Percentiles rank a stretch among this genome's conserved stretches.
Evolutionary conservation across 2,888 invertebrate species (phyloP).

Genomic region (Cerastis leucographa): DNA sequence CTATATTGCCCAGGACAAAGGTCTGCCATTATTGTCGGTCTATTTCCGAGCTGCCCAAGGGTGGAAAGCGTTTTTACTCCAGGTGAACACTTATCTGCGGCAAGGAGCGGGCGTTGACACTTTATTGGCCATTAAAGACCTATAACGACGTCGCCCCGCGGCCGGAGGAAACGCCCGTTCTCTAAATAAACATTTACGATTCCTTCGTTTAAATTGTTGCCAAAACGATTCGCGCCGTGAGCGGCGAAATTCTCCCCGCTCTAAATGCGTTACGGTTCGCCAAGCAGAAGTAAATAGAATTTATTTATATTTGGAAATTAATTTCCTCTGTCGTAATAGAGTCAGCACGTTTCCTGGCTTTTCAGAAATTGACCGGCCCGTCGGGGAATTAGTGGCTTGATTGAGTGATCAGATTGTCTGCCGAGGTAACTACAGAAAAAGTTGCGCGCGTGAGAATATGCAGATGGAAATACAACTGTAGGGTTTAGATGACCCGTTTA

Average conservation of each 20-base stretch:
- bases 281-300: conserved; percentile 88
- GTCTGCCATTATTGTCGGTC: conserved; percentile 45
- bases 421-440: conserved; percentile 27
- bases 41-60: conserved; percentile 47
- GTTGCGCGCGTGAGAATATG: conserved; percentile 1
- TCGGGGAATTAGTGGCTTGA: conserved; percentile 67
- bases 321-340: conserved; percentile 84
- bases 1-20: conserved; percentile 33
- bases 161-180: conserved; percentile 80
- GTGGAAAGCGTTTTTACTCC: conserved; percentile 71
- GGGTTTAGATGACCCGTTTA: conserved; percentile 18
- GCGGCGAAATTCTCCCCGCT: conserved; percentile 79
- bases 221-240: conserved; percentile 85
- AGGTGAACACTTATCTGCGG: conserved; percentile 84
- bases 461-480: conserved; percentile 19
- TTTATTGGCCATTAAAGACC: conserved; percentile 89
- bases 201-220: conserved; percentile 87
- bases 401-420: conserved; percentile 54
- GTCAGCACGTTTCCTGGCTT: conserved; percentile 78
- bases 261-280: conserved; percentile 86
- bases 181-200: conserved; percentile 89
- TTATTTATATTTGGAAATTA: conserved; percentile 89
- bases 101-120: conserved; percentile 83
- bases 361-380: conserved; percentile 75
- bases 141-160: conserved; percentile 86